Evolutionary conservation across 2,888 invertebrate species (phyloP).

Genomic region (Rutpela maculata): DNA sequence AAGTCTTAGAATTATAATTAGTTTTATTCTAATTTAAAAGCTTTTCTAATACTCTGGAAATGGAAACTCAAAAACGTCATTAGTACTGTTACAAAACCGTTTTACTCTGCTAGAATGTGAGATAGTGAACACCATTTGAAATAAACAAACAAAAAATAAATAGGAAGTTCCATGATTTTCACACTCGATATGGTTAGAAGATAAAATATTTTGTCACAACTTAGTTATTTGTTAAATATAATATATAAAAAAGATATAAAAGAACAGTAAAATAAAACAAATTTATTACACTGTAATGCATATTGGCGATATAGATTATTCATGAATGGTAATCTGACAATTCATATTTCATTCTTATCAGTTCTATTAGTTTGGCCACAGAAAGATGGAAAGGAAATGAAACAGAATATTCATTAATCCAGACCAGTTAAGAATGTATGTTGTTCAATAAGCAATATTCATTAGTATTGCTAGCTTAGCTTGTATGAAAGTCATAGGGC

Average conservation of each 20-base stretch:
- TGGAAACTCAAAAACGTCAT: neutral
- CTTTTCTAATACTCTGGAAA: neutral
- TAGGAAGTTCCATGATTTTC: constrained; percentile 17
- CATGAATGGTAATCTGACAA: neutral
- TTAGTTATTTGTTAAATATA: too few relatives aligned
- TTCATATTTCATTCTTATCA: neutral
- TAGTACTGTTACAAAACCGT: neutral
- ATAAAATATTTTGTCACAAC: too few relatives aligned
- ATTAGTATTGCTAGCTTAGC: too few relatives aligned
- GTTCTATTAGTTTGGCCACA: neutral
- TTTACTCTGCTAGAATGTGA: neutral
- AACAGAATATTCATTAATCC: too few relatives aligned
- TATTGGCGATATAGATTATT: neutral
- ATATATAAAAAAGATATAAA: too few relatives aligned
- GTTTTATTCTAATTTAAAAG: neutral
- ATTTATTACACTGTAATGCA: too few relatives aligned
- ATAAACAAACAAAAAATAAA: neutral
- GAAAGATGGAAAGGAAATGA: too few relatives aligned
- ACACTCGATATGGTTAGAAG: too few relatives aligned
- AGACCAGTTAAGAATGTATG: too few relatives aligned
- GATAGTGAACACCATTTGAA: neutral
- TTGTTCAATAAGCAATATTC: too few relatives aligned
- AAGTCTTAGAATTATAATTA: constrained; percentile 4
- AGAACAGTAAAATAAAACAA: too few relatives aligned
- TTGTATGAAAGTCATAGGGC: too few relatives aligned